Evolutionary conservation across 2,797 vertebrate genomes (phyloP).

Genomic region (Urocyon cinereoargenteus): DNA sequence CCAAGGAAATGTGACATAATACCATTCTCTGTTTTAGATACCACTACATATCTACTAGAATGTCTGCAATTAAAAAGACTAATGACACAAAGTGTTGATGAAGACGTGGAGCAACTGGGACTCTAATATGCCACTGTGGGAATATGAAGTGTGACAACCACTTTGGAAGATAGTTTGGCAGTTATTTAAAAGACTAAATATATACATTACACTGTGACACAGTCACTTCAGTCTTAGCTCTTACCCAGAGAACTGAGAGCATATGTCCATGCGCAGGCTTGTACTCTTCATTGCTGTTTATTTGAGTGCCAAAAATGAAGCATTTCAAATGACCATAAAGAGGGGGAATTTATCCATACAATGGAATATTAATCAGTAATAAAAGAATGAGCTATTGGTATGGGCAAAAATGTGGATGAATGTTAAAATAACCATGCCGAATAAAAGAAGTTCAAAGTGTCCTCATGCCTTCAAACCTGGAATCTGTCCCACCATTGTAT

Average conservation of each 20-base stretch:
- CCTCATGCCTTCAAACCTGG: background rate
- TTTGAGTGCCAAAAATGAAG: background rate
- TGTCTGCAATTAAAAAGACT: background rate
- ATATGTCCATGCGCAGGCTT: background rate
- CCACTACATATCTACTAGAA: background rate
- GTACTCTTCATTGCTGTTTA: background rate
- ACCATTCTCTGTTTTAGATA: background rate
- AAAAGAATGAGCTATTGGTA: background rate
- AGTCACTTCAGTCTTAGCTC: background rate
- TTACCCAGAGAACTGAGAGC: background rate
- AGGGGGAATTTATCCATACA: background rate
- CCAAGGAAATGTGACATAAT: background rate
- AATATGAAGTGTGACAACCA: background rate
- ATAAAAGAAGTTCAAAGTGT: background rate
- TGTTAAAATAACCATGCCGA: background rate
- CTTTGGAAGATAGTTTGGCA: background rate
- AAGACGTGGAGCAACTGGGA: background rate
- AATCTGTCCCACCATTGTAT: background rate
- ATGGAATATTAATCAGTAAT: background rate
- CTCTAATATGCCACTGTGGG: background rate
- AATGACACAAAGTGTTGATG: background rate
- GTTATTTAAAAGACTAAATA: background rate
- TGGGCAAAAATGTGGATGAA: background rate
- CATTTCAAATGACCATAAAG: background rate
- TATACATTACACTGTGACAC: background rate